Evolutionary conservation across 2,113 vertebrate species (phyloP), one percentile per base, ranked within the genome.

Genomic region (Daphoenositta chrysoptera): DNA sequence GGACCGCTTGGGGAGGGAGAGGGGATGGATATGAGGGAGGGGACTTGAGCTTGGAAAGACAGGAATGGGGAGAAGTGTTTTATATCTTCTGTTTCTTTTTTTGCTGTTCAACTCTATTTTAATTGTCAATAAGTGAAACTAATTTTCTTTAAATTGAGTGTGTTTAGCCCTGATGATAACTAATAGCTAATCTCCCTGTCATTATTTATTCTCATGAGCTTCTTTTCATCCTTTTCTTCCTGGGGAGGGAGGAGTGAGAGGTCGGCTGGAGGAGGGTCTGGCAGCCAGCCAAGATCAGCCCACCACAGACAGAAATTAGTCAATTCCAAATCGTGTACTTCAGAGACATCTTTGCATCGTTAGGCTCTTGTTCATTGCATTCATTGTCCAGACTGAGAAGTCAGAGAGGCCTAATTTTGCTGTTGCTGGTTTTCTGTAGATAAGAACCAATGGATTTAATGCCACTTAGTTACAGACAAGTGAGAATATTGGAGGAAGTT

Each of bases 221-320:
- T 27, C 53, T 54, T 51, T 40, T 23, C 1, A 64, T 57, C 5
- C 2, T 24, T 1, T 22, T 73, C 51, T 15, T 19, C 5, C 3
- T n/a, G 11, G 11, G 17, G 26, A 79, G 9, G 19, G 14, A 33
- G 18, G 7, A 64, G 9, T 44, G 57, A 45, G 42, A 51, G 27
- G 31, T 13, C 0, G 0, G 10, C 6, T 58, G 44, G 1, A n/a
- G 27, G 4, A 5, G 5, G 3, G 7, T 37, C 35, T n/a, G 33
- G 10, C 10, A 85, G 31, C 28, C 4, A 51, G 45, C 21, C 6
- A 47, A 22, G 27, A 20, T 20, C 31, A 47, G 18, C 37, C 23
- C 6, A 21, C 6, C 6, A 5, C 9, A 40, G 11, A 4, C 12
- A 18, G 37, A 53, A 76, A 51, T 40, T 5, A 23, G 12, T 6